Base-by-base conservation (phyloP, 2,888 invertebrate genomes). In the Amorpha juglandis region DNA sequence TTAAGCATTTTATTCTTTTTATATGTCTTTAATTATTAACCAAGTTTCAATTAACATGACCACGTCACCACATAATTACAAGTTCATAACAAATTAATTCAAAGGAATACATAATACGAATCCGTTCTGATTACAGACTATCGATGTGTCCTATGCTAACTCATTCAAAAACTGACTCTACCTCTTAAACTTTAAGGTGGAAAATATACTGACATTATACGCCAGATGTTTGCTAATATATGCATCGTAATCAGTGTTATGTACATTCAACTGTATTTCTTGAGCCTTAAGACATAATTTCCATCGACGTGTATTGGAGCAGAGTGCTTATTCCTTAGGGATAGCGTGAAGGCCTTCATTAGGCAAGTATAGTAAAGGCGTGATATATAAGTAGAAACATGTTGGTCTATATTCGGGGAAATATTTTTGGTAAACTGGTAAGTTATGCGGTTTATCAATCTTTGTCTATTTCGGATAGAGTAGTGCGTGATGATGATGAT, bases 331-430 rank as follows among this genome's bases (percentile, higher is more conserved):
- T 74, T 77, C 74, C 75, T 76, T 74, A 62, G 78, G 75, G 77
- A 75, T 79, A 79, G 75, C 79, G 77, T 76, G 77, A 81, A 78
- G 80, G 81, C 79, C 78, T 83, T 83, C 84, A 82, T 83, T 82
- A 84, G 80, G 78, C 79, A 74, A 76, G 79, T 77, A 72, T 78
- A 75, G 76, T 76, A 75, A 73, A 65, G 75, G 70, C 76, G 74
- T 73, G 67, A 73, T 70, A 73, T 75, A 74, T 76, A 76, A 71
- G 79, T 78, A 47, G 16, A n/a, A 35, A 38, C 38, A 19, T 42
- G 53, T 58, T 19, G 16, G 19, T 58, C 42, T 58, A 16, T 42
- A 58, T 12, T 19, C 19, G 16, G 42, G 1, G 58, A 1, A 0
- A 1, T 6, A 6, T 55, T 50, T 50, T 50, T 50, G 19, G 19